Evolutionary conservation across 2,797 vertebrate genomes (phyloP), one percentile per base, ranked within the genome.

Genomic region (Molossus molossus): DNA sequence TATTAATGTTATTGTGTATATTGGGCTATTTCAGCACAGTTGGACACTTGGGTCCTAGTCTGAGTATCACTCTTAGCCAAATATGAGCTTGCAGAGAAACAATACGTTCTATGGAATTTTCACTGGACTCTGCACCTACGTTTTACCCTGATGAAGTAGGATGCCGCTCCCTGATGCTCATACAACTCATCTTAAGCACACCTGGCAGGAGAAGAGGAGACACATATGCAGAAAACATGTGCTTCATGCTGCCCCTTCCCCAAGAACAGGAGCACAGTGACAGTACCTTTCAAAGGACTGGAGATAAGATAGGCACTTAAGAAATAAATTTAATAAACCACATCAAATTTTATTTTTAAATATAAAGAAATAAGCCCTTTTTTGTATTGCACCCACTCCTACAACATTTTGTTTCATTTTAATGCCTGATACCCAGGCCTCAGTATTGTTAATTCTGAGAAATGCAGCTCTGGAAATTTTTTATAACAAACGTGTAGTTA

Each of bases 1-100:
- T 91, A 88, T 73, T 91, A 67, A 94, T 93, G 29, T 53, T 86
- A 48, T 17, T 94, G 48, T 89, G 17, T 48, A 40, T 48, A 48
- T 33, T 72, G 48, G 37, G 55, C 29, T 62, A 57, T 75, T 7
- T 83, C 93, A 87, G 92, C 48, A 87, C 29, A 93, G 29, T 20
- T 55, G 70, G 83, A 80, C n/a, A 80, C 67, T n/a, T 58, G 37
- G 25, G 23, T 27, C 37, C 27, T 69, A 10, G 9, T 75, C 86
- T 58, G 14, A 45, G 25, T 55, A 62, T 53, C 64, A 87, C 13
- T 86, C 17, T 64, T 91, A 64, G 57, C 9, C 45, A 92, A 69
- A 76, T 53, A 87, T 7, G 13, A 94, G 23, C 29, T 72, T 76
- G 20, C 79, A 80, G 45, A 82, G 25, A 82, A 69, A 87, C 8